These are phyloP conservation scores for Syngnathus scovelli DNA, from an alignment of 2,113 vertebrate species.

Conservation along the genomic window DNA sequence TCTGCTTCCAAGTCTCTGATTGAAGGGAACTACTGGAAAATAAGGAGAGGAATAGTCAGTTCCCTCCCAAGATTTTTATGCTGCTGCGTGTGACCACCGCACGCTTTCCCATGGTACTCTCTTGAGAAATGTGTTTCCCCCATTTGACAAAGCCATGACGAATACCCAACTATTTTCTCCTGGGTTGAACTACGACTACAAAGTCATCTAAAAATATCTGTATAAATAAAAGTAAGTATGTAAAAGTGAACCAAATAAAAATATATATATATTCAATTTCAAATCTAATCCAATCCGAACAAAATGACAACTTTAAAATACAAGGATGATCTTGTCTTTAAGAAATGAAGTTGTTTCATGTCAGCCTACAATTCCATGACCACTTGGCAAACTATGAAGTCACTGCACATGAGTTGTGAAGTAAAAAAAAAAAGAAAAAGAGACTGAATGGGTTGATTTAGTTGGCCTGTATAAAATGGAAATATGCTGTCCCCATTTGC, in stretches of 20 bases:
- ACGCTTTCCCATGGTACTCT: slow-evolving; percentile 33
- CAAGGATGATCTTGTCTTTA: background rate
- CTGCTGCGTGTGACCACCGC: slow-evolving; percentile 32
- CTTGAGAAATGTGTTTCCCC: slow-evolving; percentile 10
- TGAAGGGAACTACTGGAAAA: slow-evolving; percentile 47
- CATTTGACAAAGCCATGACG: background rate
- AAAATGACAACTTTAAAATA: background rate
- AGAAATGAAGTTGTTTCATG: background rate
- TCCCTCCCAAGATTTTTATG: slow-evolving; percentile 37
- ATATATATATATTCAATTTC: background rate
- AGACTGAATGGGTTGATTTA: background rate
- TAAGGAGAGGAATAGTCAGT: slow-evolving; percentile 15
- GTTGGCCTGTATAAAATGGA: background rate
- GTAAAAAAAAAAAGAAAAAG: background rate
- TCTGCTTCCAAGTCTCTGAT: slow-evolving; percentile 36
- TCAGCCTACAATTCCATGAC: slow-evolving; percentile 1
- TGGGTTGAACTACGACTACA: background rate
- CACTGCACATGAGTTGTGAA: background rate
- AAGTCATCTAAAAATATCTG: no score
- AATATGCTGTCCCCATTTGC: slow-evolving; percentile 12
- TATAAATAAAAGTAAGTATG: background rate
- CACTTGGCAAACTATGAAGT: background rate
- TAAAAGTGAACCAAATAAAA: background rate
- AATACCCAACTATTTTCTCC: background rate
- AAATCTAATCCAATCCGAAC: background rate